phyloP scores from a whole-genome alignment of 2,113 vertebrate species.

The Varanus komodoensis region DNA sequence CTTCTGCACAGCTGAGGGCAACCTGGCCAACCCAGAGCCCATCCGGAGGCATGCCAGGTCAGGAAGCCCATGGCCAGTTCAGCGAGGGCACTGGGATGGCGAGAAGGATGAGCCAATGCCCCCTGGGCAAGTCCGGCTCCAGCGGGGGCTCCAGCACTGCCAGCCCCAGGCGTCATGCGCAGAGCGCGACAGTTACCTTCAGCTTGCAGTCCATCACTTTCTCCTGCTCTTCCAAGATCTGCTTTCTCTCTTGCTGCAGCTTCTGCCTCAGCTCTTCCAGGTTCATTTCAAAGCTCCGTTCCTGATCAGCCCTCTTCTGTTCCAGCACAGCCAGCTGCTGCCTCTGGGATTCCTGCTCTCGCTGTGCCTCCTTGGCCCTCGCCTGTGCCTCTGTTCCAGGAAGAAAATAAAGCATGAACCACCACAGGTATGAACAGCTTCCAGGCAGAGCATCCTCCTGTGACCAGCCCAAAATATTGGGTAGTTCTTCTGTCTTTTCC shows the following conservation, averaged over 20 bases:
- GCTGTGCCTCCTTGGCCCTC: slow-evolving; percentile 3
- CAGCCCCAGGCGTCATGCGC: background rate
- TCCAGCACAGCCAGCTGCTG: background rate
- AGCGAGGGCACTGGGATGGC: background rate
- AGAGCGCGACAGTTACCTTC: background rate
- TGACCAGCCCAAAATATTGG: too few species aligned
- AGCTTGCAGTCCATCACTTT: background rate
- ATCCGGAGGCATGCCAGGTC: background rate
- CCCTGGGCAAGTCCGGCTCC: background rate
- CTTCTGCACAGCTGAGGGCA: too few species aligned
- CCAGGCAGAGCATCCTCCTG: background rate
- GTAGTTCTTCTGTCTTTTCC: too few species aligned
- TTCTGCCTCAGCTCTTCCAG: slow-evolving; percentile 26
- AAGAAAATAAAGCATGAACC: background rate
- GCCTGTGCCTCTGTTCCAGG: slow-evolving; percentile 8
- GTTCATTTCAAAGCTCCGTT: slow-evolving; percentile 5
- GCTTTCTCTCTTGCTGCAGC: background rate
- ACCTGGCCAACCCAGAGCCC: background rate
- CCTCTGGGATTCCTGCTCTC: slow-evolving; percentile 6
- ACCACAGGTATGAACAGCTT: background rate
- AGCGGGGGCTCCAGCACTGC: background rate
- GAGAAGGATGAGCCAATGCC: background rate
- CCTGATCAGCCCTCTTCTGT: background rate
- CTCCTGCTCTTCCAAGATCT: slow-evolving; percentile 1
- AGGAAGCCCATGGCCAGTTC: background rate